Base-by-base conservation (phyloP, 2,888 invertebrate genomes). In the Orchesella flavescens region DNA sequence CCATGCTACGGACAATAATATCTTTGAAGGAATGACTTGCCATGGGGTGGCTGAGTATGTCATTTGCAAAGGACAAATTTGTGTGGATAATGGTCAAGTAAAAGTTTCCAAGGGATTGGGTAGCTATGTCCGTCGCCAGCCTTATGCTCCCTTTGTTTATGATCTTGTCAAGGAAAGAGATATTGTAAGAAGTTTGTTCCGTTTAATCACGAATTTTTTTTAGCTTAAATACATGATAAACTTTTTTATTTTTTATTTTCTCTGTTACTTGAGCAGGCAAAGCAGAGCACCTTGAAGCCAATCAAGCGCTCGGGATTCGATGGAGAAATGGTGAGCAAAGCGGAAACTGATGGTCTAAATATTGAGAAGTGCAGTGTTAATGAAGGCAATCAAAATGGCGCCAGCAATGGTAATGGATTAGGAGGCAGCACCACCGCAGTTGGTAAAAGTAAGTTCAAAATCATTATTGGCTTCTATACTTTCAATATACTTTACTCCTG, bases 1-100 rank as follows among this genome's bases (percentile, higher is more conserved):
- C 88, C 97, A 97, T 87, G 96, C 96, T 1, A 94, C 95, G 83
- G 97, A 99, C 91, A 98, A 97, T 90, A 99, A 99, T 90, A 97
- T 99, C 87, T 99, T 99, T 90, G 99, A 99, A 55, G 80, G 75
- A 65, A 81, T 74, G 61, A 78, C 81, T 19, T 76, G 77, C 23
- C 63, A 63, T 44, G 99, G 99, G 24, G 95, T 97, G 55, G 95
- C 99, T 0, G 95, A 97, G 90, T 95, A 94, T 90, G 99, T 99
- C 24, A 94, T 99, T 86, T 96, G 96, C 53, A 95, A 93, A 89
- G 99, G 97, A 0, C 93, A 96, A 23, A 94, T 99, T 21, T 97
- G 97, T 88, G 94, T 97, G 7, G 98, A 98, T 90, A 95, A 97
- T 84, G 95, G 96, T n/a, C 93, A 94, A 87, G 90, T 98, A 5